Percentiles rank a stretch among this genome's conserved stretches.
These are phyloP conservation scores for Copidosoma aretas DNA, from an alignment of 2,888 invertebrate species.

Conservation along the genomic window DNA sequence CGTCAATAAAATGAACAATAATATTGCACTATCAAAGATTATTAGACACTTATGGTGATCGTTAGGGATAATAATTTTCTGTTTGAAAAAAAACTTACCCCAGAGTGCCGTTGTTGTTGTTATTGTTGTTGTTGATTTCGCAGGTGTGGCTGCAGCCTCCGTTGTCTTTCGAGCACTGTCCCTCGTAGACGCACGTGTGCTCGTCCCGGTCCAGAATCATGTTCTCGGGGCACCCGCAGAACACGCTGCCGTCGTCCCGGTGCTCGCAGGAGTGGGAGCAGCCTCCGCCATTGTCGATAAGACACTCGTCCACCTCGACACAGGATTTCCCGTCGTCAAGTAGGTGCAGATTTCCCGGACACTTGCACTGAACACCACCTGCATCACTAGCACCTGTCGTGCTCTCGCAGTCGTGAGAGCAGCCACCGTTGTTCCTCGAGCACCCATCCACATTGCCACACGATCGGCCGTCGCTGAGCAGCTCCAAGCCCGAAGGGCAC, in stretches of 20 bases:
- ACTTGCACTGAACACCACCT: slow-evolving; percentile 60
- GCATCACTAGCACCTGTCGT: slow-evolving; percentile 45
- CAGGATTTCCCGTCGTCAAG: slow-evolving; percentile 59
- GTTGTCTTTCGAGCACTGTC: slow-evolving; percentile 63
- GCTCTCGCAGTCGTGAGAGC: slow-evolving; percentile 62
- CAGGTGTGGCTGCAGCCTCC: slow-evolving; percentile 65
- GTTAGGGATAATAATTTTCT: too few relatives aligned
- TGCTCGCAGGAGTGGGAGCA: slow-evolving; percentile 68
- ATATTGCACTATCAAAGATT: too few relatives aligned
- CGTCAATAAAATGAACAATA: too few relatives aligned
- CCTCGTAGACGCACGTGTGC: slow-evolving; percentile 62
- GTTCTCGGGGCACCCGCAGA: slow-evolving; percentile 65
- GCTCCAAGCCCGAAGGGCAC: slow-evolving; percentile 66
- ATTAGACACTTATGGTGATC: too few relatives aligned
- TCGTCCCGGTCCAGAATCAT: slow-evolving; percentile 52
- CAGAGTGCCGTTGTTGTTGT: too few relatives aligned
- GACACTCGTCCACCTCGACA: slow-evolving; percentile 67
- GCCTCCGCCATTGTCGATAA: slow-evolving; percentile 62
- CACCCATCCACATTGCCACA: slow-evolving; percentile 60
- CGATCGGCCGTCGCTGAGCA: slow-evolving; percentile 53
- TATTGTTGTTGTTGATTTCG: slow-evolving; percentile 44
- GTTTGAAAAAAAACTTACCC: too few relatives aligned
- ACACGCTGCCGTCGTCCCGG: slow-evolving; percentile 61
- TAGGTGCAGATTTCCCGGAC: slow-evolving; percentile 63
- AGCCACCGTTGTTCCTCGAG: slow-evolving; percentile 66